Percentiles rank a stretch among this genome's conserved stretches.
phyloP scores from a whole-genome alignment of 2,888 invertebrate species.

The Lasioglossum vierecki region DNA sequence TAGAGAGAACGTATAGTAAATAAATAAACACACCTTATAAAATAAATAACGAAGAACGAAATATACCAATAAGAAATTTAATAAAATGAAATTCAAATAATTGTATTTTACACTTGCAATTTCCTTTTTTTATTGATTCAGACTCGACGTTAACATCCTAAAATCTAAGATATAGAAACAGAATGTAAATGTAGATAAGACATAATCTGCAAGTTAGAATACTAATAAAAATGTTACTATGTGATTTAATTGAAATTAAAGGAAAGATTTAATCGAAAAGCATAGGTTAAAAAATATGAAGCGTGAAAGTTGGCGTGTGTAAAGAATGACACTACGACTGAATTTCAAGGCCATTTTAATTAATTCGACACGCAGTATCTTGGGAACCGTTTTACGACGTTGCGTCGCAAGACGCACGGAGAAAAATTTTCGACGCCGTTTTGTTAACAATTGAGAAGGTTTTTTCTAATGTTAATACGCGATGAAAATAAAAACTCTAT shows the following conservation, averaged over 20 bases:
- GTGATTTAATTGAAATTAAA: background rate
- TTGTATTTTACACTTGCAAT: background rate
- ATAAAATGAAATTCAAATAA: background rate
- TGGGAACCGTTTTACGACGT: background rate
- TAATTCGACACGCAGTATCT: background rate
- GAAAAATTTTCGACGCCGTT: background rate
- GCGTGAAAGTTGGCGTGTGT: background rate
- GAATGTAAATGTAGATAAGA: background rate
- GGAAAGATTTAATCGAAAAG: background rate
- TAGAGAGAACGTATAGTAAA: background rate
- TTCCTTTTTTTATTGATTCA: too few species aligned
- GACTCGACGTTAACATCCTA: too few species aligned
- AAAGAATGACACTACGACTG: background rate
- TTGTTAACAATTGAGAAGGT: background rate
- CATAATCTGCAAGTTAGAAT: too few species aligned
- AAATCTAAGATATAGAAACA: too few species aligned
- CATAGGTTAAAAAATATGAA: background rate
- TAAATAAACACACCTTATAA: background rate
- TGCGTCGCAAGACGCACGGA: too few species aligned
- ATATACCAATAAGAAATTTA: background rate
- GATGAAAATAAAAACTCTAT: background rate
- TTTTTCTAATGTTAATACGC: background rate
- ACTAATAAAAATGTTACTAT: too few species aligned
- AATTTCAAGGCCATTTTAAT: slow-evolving; percentile 19
- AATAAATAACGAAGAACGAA: too few species aligned